Evolutionary conservation across 2,797 vertebrate species (phyloP).

Genomic region (Gobionotothen gibberifrons): DNA sequence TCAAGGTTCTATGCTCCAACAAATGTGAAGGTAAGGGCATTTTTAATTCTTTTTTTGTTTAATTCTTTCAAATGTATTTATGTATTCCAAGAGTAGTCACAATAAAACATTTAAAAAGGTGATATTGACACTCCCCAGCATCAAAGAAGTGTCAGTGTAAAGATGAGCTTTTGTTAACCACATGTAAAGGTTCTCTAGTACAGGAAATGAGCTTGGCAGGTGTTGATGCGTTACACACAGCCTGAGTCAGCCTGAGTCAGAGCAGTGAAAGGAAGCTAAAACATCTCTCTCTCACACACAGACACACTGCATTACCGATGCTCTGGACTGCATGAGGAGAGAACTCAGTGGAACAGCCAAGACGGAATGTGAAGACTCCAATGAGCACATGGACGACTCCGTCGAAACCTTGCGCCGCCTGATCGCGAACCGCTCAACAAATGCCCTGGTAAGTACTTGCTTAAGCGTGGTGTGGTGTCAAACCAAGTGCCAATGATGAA

Average conservation of each 20-base stretch:
- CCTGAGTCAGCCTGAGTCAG: conserved; percentile 26
- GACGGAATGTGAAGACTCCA: accelerated
- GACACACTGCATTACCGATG: not conserved
- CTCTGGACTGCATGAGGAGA: conserved; percentile 5
- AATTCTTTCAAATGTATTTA: not conserved
- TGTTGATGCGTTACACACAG: conserved; percentile 55
- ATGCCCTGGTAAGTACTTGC: conserved; percentile 54
- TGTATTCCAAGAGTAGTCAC: not conserved
- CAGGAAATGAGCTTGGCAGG: conserved; percentile 70
- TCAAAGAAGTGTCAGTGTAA: conserved; percentile 51
- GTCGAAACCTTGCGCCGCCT: accelerated
- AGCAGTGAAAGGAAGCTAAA: conserved; percentile 27
- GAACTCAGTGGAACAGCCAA: accelerated
- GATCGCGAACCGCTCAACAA: accelerated
- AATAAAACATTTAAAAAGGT: not conserved
- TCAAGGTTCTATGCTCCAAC: conserved; percentile 48
- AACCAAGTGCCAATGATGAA: not conserved
- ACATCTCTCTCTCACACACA: conserved; percentile 35
- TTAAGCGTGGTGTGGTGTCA: not conserved
- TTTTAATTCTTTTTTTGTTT: not conserved
- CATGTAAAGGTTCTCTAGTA: conserved; percentile 72
- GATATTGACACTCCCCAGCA: conserved; percentile 34
- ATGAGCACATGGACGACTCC: accelerated
- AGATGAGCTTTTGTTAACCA: conserved; percentile 63
- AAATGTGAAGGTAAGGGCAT: conserved; percentile 47